Conservation (phyloP, 1,140 invertebrate species). For the Lucilia sericata region DNA sequence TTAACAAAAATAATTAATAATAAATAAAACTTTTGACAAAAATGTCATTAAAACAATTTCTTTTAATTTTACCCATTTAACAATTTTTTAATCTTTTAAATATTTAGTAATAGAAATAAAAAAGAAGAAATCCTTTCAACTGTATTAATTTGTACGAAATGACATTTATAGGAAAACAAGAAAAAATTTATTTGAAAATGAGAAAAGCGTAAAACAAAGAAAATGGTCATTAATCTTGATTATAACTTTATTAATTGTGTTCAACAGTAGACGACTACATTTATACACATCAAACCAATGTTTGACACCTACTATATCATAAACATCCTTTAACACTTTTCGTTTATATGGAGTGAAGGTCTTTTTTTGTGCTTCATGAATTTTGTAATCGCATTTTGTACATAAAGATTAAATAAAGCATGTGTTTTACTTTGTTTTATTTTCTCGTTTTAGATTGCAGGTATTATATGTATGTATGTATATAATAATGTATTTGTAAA, state of each 20-base stretch:
- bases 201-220: not conserved
- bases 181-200: too few species aligned
- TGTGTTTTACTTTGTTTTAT: not conserved
- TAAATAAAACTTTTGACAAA: too few species aligned
- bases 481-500: too few species aligned
- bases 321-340: not conserved
- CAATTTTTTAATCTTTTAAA: too few species aligned
- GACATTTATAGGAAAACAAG: too few species aligned
- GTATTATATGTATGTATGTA: too few species aligned
- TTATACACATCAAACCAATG: not conserved
- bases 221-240: slow-evolving; percentile 18
- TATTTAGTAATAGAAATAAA: too few species aligned
- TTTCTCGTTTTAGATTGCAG: not conserved
- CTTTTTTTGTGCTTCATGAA: not conserved
- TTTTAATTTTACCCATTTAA: too few species aligned
- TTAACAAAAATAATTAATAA: too few species aligned
- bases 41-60: too few species aligned
- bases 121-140: too few species aligned
- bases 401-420: not conserved
- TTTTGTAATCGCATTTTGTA: not conserved
- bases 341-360: not conserved
- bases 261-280: not conserved
- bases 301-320: not conserved
- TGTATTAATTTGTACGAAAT: too few species aligned
- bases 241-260: not conserved